A percentile compares a stretch with the other conserved stretches of the same genome.
Conservation (phyloP, 2,113 vertebrate genomes). For the Chaetura pelagica region DNA sequence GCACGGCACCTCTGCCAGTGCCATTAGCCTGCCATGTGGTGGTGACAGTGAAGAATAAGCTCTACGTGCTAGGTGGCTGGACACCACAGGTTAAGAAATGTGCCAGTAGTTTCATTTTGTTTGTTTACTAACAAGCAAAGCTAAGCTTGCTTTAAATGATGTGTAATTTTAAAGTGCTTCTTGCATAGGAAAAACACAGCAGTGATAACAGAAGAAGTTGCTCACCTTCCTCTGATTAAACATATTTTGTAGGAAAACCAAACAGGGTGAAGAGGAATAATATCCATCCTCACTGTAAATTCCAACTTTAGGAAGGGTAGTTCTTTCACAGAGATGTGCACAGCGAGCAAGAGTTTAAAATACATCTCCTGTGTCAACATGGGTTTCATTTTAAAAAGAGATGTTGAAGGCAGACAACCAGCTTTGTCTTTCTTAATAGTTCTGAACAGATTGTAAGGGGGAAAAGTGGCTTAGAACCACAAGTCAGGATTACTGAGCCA, state of each 20-base stretch:
- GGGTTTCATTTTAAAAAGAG: neutral
- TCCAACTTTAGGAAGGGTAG: neutral
- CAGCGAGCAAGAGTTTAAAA: neutral
- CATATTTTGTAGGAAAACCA: neutral
- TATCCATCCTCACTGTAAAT: neutral
- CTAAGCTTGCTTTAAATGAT: neutral
- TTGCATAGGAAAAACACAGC: neutral
- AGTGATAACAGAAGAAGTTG: neutral
- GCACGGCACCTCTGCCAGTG: slow-evolving; percentile 85
- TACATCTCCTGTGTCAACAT: neutral
- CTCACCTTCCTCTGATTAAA: neutral
- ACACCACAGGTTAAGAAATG: slow-evolving; percentile 89
- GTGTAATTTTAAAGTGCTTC: neutral
- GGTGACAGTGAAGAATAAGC: slow-evolving; percentile 83
- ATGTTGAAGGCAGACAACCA: neutral
- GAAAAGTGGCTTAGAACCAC: neutral
- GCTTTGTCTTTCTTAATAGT: neutral
- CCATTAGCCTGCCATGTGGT: slow-evolving; percentile 87
- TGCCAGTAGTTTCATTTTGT: neutral
- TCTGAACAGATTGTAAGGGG: neutral
- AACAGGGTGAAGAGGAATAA: neutral
- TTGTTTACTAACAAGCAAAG: neutral
- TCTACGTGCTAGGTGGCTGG: slow-evolving; percentile 93
- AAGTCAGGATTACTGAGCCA: neutral
- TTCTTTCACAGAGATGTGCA: neutral